A percentile compares a stretch with the other conserved stretches of the same genome.
Evolutionary conservation across 2,888 invertebrate species (phyloP).

Genomic region (Synanthedon vespiformis): DNA sequence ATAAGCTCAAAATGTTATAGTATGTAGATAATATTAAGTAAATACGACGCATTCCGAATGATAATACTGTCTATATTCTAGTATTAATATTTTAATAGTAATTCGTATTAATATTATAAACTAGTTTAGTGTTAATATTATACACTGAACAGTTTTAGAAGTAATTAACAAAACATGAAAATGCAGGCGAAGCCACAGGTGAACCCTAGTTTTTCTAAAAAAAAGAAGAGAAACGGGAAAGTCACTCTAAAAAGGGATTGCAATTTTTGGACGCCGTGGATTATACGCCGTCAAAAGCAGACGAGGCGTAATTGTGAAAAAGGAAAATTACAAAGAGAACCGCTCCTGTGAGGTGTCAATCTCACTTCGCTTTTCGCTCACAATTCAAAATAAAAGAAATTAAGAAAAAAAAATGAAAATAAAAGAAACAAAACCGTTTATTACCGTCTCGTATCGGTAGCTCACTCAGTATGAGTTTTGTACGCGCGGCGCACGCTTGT

Average conservation of each 20-base stretch:
- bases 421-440: constrained; percentile 36
- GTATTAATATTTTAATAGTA: too few relatives aligned
- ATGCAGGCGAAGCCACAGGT: too few relatives aligned
- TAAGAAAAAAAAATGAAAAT: constrained; percentile 42
- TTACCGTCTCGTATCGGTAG: constrained; percentile 42
- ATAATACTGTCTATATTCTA: too few relatives aligned
- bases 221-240: too few relatives aligned
- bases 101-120: too few relatives aligned
- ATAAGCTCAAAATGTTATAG: too few relatives aligned
- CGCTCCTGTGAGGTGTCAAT: constrained; percentile 36
- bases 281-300: constrained; percentile 43
- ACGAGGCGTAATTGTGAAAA: constrained; percentile 23
- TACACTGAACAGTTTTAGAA: too few relatives aligned
- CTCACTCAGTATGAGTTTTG: constrained; percentile 61
- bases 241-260: neutral
- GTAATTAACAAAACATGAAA: too few relatives aligned
- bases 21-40: too few relatives aligned
- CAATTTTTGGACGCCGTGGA: constrained; percentile 22
- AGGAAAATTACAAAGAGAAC: constrained; percentile 31
- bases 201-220: too few relatives aligned
- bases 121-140: too few relatives aligned
- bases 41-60: too few relatives aligned
- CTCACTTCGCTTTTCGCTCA: constrained; percentile 41
- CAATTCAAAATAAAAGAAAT: constrained; percentile 40
- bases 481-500: constrained; percentile 54